Percentiles rank a stretch among this genome's conserved stretches.
Conservation (phyloP, 2,797 vertebrate species). For the Notamacropus eugenii region DNA sequence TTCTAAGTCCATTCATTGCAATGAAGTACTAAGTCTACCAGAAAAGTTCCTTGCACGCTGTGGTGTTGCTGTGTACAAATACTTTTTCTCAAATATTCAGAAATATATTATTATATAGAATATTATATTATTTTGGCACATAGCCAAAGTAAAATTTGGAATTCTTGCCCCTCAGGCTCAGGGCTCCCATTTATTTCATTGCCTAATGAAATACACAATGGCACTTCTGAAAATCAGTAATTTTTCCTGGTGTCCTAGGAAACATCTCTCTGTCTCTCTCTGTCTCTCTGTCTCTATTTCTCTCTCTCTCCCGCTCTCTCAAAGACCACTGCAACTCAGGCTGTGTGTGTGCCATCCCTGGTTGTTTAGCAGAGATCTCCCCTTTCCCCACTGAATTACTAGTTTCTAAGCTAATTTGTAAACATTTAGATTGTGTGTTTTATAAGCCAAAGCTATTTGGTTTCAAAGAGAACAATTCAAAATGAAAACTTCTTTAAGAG, state of each 20-base stretch:
- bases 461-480: slow-evolving; percentile 8
- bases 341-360: background rate
- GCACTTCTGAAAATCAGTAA: slow-evolving; percentile 7
- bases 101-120: background rate
- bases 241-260: slow-evolving; percentile 35
- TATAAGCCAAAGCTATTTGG: slow-evolving; percentile 29
- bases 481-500: slow-evolving; percentile 40
- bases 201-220: slow-evolving; percentile 32
- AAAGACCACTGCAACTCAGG: background rate
- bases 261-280: background rate
- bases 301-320: no score
- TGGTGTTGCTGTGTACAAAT: no score
- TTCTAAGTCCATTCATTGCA: no score
- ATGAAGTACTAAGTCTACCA: no score
- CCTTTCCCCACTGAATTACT: background rate
- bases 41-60: no score
- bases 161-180: slow-evolving; percentile 17
- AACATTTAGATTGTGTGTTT: slow-evolving; percentile 1
- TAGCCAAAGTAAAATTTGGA: slow-evolving; percentile 49
- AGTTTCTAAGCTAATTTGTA: background rate
- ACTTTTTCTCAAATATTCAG: slow-evolving; percentile 25
- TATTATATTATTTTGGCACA: background rate
- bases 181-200: slow-evolving; percentile 11
- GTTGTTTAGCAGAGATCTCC: background rate
- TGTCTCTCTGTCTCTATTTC: no score